Evolutionary conservation across 2,797 vertebrate genomes (phyloP).

Genomic region (Phrynocephalus guinanensis): DNA sequence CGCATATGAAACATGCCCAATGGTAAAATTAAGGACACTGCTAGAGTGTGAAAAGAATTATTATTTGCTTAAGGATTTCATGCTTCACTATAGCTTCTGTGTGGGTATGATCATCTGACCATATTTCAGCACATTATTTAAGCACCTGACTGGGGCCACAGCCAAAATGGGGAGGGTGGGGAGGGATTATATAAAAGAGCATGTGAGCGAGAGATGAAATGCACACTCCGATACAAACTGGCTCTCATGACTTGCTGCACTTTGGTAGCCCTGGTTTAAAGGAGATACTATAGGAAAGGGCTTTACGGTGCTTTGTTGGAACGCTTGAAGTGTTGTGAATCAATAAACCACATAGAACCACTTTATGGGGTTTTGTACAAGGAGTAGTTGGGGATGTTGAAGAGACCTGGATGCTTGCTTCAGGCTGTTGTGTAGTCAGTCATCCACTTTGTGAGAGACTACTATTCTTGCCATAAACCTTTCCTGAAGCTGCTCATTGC

Average conservation of each 20-base stretch:
- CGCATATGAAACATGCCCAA: background rate
- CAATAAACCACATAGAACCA: background rate
- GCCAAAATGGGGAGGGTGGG: constrained; percentile 16
- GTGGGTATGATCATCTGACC: constrained; percentile 8
- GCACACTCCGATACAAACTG: background rate
- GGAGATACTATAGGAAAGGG: background rate
- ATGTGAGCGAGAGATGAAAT: constrained; percentile 10
- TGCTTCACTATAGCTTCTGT: constrained; percentile 16
- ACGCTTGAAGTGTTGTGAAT: background rate
- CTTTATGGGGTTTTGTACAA: background rate
- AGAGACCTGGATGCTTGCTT: background rate
- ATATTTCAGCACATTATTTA: constrained; percentile 31
- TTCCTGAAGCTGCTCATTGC: background rate
- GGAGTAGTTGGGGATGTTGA: background rate
- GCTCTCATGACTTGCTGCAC: background rate
- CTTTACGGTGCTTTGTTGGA: background rate
- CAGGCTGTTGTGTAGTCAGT: background rate
- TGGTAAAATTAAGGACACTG: background rate
- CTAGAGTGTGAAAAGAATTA: background rate
- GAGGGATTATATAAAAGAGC: constrained; percentile 20
- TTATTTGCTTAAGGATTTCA: constrained; percentile 20
- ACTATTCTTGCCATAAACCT: background rate
- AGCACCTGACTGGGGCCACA: constrained; percentile 24
- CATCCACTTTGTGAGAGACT: background rate
- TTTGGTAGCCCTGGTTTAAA: background rate